Evolutionary conservation across 2,888 invertebrate genomes (phyloP).

Genomic region (Alloscopus bannaensis): DNA sequence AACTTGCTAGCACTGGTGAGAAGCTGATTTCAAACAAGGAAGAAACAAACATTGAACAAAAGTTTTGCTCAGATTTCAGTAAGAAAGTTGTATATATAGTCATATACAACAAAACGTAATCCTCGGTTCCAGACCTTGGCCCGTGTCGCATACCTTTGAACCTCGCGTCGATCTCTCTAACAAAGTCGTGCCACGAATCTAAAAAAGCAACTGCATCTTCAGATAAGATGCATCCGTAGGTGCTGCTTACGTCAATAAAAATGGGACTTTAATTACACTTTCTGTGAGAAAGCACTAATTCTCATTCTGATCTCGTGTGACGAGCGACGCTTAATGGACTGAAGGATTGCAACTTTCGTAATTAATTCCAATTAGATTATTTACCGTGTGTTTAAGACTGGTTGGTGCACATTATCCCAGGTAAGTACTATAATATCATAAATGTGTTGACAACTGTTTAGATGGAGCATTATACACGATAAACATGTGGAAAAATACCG

Average conservation of each 20-base stretch:
- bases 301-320: slow-evolving; percentile 61
- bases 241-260: slow-evolving; percentile 31
- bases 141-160: neutral
- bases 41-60: slow-evolving; percentile 9
- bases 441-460: no score
- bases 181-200: neutral
- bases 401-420: no score
- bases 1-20: slow-evolving; percentile 37
- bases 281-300: slow-evolving; percentile 20
- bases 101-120: neutral
- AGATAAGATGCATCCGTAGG: slow-evolving; percentile 2
- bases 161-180: no score
- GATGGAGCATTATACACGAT: no score
- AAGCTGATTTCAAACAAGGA: slow-evolving; percentile 32
- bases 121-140: slow-evolving; percentile 13
- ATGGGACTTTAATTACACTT: slow-evolving; percentile 39
- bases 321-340: no score
- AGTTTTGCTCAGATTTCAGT: no score
- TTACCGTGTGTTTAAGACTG: no score
- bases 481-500: no score
- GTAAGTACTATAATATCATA: no score
- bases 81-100: neutral
- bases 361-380: no score
- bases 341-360: no score
- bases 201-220: neutral